A percentile compares a stretch with the other conserved stretches of the same genome.
These are phyloP conservation scores for Pseudoatta argentina DNA, from an alignment of 1,140 invertebrate genomes.

Conservation along the genomic window DNA sequence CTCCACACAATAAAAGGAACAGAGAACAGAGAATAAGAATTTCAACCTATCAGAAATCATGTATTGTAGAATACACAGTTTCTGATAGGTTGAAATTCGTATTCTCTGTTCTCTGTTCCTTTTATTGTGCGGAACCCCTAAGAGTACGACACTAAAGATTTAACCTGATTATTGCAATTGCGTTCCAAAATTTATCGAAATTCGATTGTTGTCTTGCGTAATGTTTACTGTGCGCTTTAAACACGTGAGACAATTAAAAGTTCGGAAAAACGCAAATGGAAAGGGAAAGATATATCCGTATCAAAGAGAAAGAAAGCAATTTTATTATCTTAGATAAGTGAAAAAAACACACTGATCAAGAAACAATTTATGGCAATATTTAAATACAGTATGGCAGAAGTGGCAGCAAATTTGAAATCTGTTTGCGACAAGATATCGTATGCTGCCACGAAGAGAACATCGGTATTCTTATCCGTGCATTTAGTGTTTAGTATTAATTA, in stretches of 20 bases:
- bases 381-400: slow-evolving; percentile 86
- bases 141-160: too few relatives aligned
- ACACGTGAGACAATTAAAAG: background rate
- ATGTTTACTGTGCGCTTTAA: background rate
- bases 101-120: too few relatives aligned
- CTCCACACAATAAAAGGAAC: too few relatives aligned
- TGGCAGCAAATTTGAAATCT: slow-evolving; percentile 85
- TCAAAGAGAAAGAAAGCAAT: background rate
- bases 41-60: too few relatives aligned
- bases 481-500: slow-evolving; percentile 63
- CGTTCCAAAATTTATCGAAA: too few relatives aligned
- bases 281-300: background rate
- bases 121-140: too few relatives aligned
- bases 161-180: too few relatives aligned
- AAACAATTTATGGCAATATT: slow-evolving; percentile 25
- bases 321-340: background rate
- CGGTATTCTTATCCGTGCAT: slow-evolving; percentile 79
- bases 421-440: slow-evolving; percentile 85
- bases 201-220: too few relatives aligned
- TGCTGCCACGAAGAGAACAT: slow-evolving; percentile 83
- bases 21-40: too few relatives aligned
- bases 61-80: too few relatives aligned
- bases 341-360: background rate
- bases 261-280: background rate
- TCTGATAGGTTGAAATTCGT: too few relatives aligned